Evolutionary conservation across 2,113 vertebrate species (phyloP).

Genomic region (Otocyon megalotis): DNA sequence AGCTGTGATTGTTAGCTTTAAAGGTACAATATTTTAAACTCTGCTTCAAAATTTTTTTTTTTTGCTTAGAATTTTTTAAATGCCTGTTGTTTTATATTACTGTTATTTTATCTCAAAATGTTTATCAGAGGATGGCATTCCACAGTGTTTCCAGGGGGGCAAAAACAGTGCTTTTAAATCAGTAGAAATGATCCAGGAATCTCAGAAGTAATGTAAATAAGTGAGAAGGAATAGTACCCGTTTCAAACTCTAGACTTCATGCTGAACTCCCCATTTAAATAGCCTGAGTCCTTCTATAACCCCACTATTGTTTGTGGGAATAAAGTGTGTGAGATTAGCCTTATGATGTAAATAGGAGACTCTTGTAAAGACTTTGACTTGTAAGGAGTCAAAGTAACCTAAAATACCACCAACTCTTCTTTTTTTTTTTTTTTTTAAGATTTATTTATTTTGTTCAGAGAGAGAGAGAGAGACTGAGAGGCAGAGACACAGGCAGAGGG

Average conservation of each 20-base stretch:
- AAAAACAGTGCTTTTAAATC: conserved; percentile 41
- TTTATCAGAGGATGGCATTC: conserved; percentile 12
- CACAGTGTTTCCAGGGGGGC: neutral
- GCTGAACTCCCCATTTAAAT: conserved; percentile 6
- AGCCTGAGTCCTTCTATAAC: conserved; percentile 12
- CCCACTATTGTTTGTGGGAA: conserved; percentile 4
- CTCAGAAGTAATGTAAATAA: conserved; percentile 6
- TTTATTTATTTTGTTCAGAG: too few relatives aligned
- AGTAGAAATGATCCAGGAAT: conserved; percentile 46
- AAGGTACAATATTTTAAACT: conserved; percentile 62
- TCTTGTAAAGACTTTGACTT: neutral
- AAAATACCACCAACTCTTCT: conserved; percentile 49
- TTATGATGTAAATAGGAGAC: conserved; percentile 40
- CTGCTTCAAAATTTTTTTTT: neutral
- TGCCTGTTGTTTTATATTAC: conserved; percentile 17
- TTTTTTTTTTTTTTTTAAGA: too few relatives aligned
- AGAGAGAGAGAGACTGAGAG: too few relatives aligned
- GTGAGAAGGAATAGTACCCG: neutral
- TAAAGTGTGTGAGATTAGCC: neutral
- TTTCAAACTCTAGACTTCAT: neutral
- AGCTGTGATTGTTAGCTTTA: conserved; percentile 43
- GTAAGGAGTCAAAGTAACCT: conserved; percentile 14
- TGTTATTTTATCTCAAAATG: conserved; percentile 48
- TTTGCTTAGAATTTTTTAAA: neutral
- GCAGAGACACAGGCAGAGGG: too few relatives aligned